These are phyloP conservation scores for Capromys pilorides DNA, from an alignment of 2,797 vertebrate genomes.

Conservation along the genomic window DNA sequence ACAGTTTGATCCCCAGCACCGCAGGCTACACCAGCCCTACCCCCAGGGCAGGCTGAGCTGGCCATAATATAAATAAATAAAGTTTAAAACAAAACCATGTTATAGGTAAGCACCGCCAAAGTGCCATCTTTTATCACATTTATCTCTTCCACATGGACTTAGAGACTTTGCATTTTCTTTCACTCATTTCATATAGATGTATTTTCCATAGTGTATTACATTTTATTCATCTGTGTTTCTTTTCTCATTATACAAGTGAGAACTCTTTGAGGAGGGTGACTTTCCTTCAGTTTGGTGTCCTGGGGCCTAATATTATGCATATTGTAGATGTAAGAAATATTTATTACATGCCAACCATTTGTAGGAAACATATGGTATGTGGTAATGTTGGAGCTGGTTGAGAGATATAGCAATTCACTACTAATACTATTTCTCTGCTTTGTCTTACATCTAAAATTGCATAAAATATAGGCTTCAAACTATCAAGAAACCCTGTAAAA, in stretches of 20 bases:
- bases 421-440: neutral
- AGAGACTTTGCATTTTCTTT: neutral
- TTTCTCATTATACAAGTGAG: neutral
- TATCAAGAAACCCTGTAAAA: neutral
- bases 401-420: neutral
- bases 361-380: neutral
- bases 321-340: neutral
- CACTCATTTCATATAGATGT: neutral
- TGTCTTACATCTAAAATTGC: neutral
- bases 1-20: no score
- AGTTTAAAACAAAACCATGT: neutral
- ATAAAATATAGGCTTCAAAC: neutral
- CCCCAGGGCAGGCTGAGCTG: no score
- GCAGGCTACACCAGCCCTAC: no score
- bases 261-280: neutral
- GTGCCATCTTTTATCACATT: conserved; percentile 8
- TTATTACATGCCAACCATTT: neutral
- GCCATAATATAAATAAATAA: no score
- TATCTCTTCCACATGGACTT: neutral
- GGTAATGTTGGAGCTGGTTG: neutral
- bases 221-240: neutral
- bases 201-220: neutral
- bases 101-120: neutral
- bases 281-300: conserved; percentile 4
- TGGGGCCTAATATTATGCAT: neutral